These are phyloP conservation scores for Noturus placidus DNA, from an alignment of 2,113 vertebrate genomes.

Conservation along the genomic window DNA sequence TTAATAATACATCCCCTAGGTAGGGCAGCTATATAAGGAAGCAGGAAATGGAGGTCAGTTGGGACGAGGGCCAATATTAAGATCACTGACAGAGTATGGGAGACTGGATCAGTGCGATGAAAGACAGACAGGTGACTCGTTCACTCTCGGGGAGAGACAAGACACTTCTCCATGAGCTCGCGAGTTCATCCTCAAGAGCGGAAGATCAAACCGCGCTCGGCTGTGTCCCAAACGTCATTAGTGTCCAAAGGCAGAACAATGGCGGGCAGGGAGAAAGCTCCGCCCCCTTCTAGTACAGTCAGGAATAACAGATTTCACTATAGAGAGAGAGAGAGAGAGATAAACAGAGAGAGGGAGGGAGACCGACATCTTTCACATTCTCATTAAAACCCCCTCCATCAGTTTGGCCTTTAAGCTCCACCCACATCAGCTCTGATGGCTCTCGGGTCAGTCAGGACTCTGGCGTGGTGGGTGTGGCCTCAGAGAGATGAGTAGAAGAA, in stretches of 20 bases:
- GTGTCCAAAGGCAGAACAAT: slow-evolving; percentile 32
- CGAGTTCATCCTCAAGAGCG: not conserved
- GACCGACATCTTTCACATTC: slow-evolving; percentile 26
- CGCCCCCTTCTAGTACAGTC: slow-evolving; percentile 12
- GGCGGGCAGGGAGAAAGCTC: not conserved
- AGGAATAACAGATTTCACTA: slow-evolving; percentile 20
- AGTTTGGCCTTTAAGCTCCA: slow-evolving; percentile 28
- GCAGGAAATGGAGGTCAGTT: not conserved
- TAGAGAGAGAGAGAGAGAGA: not conserved
- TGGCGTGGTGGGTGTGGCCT: slow-evolving; percentile 63
- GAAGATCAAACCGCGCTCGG: not conserved
- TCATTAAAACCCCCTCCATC: slow-evolving; percentile 8
- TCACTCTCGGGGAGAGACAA: not conserved
- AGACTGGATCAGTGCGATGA: not conserved
- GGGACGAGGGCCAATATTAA: not conserved
- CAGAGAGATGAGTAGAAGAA: slow-evolving; percentile 92
- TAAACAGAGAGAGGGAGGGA: not conserved
- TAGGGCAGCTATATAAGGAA: not conserved
- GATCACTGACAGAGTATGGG: not conserved
- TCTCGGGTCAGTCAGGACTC: slow-evolving; percentile 51
- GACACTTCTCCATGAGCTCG: slow-evolving; percentile 65
- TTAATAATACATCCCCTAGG: not conserved
- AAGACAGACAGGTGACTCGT: not conserved
- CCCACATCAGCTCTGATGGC: slow-evolving; percentile 39
- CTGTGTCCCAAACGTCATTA: not conserved